These are phyloP conservation scores for Lasiurus borealis DNA, from an alignment of 2,113 vertebrate species.

Conservation along the genomic window DNA sequence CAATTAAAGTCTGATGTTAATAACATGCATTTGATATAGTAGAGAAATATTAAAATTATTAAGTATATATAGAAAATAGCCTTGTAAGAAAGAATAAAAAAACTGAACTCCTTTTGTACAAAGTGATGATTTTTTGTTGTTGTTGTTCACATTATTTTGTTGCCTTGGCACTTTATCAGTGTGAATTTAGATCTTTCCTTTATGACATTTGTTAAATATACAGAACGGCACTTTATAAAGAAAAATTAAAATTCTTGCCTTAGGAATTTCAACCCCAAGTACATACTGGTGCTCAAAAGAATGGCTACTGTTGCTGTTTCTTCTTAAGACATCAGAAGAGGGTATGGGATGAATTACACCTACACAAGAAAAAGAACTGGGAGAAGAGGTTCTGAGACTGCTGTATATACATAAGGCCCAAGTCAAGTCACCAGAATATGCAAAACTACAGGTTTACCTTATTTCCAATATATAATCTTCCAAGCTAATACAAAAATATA, in stretches of 20 bases:
- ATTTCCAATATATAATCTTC: neutral
- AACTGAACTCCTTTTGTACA: conserved; percentile 39
- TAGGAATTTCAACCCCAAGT: conserved; percentile 44
- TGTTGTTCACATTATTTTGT: neutral
- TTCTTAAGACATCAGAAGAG: neutral
- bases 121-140: neutral
- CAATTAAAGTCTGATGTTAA: conserved; percentile 32
- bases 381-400: neutral
- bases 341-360: neutral
- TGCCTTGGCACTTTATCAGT: neutral
- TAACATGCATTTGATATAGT: conserved; percentile 1
- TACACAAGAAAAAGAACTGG: neutral
- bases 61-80: conserved; percentile 42
- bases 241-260: conserved; percentile 33
- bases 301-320: neutral
- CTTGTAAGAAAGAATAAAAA: neutral
- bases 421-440: neutral
- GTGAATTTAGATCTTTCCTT: conserved; percentile 45
- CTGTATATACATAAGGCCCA: neutral
- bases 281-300: conserved; percentile 16
- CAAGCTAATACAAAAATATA: neutral
- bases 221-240: conserved; percentile 15
- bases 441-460: neutral
- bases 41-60: conserved; percentile 47
- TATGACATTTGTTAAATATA: conserved; percentile 29